These are phyloP conservation scores for Zaprionus lineosus DNA, from an alignment of 2,888 invertebrate genomes.

Conservation along the genomic window DNA sequence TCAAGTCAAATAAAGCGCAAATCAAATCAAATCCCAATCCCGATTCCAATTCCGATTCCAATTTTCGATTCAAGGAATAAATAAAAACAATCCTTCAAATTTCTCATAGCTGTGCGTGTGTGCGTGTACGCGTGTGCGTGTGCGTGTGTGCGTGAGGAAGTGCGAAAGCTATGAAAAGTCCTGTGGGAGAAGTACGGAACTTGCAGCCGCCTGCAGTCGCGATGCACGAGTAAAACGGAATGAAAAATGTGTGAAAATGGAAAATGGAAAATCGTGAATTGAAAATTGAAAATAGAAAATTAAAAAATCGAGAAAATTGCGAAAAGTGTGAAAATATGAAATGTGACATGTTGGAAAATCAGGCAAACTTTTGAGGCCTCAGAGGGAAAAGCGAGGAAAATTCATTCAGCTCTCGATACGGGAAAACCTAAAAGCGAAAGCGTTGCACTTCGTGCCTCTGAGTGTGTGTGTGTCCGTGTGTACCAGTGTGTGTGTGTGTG, in stretches of 20 bases:
- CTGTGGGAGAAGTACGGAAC: neutral
- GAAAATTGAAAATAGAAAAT: neutral
- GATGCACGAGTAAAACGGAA: neutral
- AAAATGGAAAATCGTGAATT: neutral
- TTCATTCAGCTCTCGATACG: no score
- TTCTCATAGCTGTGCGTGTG: no score
- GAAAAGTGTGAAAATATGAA: neutral
- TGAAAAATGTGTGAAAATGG: neutral
- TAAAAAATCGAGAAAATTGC: neutral
- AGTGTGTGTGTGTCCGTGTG: slow-evolving; percentile 4
- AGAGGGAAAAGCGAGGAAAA: no score
- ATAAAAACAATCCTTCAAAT: no score
- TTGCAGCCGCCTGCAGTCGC: neutral
- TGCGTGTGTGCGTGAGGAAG: no score
- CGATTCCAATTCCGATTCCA: no score
- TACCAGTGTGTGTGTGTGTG: slow-evolving; percentile 25
- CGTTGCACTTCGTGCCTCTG: slow-evolving; percentile 29
- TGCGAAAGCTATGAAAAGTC: no score
- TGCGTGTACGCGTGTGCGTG: no score
- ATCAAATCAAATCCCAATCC: neutral
- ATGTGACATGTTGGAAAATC: neutral
- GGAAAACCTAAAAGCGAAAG: slow-evolving; percentile 48
- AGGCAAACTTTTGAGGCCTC: neutral
- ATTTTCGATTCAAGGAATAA: no score
- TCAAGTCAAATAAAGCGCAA: neutral